phyloP scores from a whole-genome alignment of 2,888 invertebrate species.

The Pseudococcus longispinus region DNA sequence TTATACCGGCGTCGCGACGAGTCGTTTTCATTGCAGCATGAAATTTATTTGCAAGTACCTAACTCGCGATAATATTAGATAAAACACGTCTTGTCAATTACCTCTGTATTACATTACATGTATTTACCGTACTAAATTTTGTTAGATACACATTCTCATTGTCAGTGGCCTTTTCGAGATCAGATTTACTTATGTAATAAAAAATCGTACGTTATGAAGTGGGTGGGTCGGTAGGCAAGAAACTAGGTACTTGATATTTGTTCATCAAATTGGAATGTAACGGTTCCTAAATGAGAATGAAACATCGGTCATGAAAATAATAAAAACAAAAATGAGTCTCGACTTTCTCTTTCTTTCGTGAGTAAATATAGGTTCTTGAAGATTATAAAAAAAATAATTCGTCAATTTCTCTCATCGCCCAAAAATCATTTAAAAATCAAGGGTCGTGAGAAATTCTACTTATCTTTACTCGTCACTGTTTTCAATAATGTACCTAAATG shows the following conservation, averaged over 20 bases:
- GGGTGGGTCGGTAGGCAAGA: background rate
- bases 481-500: too few species aligned
- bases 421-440: background rate
- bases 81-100: background rate
- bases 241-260: background rate
- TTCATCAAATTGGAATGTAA: background rate
- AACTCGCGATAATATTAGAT: background rate
- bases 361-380: background rate
- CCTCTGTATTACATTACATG: background rate
- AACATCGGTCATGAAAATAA: background rate
- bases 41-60: background rate
- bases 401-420: background rate
- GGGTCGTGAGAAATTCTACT: too few species aligned
- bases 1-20: background rate
- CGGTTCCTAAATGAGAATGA: background rate
- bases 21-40: background rate
- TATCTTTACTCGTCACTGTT: too few species aligned
- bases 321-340: slow-evolving; percentile 7
- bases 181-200: background rate
- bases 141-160: background rate
- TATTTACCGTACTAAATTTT: background rate
- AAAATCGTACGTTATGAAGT: background rate
- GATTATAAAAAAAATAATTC: background rate
- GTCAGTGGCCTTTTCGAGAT: too few species aligned
- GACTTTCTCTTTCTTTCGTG: slow-evolving; percentile 9